Conservation (phyloP, 2,797 vertebrate species). For the Falco naumanni region DNA sequence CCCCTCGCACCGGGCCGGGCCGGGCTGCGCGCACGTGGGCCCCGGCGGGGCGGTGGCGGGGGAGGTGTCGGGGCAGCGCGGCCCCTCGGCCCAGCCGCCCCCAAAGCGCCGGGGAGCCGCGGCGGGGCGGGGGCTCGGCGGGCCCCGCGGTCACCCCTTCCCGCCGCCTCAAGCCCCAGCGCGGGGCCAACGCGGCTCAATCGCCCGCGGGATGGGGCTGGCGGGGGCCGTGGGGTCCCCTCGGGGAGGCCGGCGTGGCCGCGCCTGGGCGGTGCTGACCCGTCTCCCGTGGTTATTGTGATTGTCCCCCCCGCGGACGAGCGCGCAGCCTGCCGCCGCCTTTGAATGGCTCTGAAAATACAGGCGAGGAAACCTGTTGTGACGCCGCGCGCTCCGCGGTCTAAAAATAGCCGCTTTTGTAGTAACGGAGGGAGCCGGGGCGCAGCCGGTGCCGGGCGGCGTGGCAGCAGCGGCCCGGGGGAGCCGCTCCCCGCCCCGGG, state of each 20-base stretch:
- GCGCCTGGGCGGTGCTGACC: background rate
- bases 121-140: background rate
- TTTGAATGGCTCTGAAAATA: constrained; percentile 54
- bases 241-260: background rate
- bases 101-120: too few species aligned
- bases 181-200: too few species aligned
- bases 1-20: background rate
- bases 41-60: background rate
- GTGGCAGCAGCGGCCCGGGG: background rate
- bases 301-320: background rate
- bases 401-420: constrained; percentile 37
- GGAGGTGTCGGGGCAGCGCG: too few species aligned
- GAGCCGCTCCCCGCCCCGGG: background rate
- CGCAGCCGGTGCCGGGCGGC: constrained; percentile 18
- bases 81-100: background rate
- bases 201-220: background rate
- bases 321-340: constrained; percentile 9
- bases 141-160: background rate
- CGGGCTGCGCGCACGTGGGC: background rate
- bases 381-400: constrained; percentile 15
- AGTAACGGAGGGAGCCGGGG: constrained; percentile 13
- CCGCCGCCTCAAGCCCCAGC: too few species aligned
- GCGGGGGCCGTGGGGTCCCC: background rate
- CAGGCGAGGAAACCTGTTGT: constrained; percentile 53
- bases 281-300: background rate